Evolutionary conservation across 2,888 invertebrate species (phyloP).

Genomic region (Noctua pronuba): DNA sequence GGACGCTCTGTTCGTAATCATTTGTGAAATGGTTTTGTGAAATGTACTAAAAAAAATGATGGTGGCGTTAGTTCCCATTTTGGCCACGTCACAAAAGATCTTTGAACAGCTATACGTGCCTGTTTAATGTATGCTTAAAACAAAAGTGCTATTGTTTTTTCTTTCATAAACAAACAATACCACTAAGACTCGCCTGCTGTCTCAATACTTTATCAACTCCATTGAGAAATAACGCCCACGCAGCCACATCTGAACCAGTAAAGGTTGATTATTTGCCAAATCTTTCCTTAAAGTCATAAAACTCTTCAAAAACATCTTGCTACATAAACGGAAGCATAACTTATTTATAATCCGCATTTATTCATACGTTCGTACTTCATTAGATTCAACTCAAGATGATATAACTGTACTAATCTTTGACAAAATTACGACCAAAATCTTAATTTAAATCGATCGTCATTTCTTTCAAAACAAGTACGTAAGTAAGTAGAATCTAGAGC

Average conservation of each 20-base stretch:
- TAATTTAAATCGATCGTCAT: not conserved
- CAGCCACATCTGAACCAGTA: not conserved
- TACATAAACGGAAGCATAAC: slow-evolving; percentile 8
- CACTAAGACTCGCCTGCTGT: too few relatives aligned
- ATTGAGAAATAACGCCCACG: not conserved
- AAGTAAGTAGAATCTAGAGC: slow-evolving; percentile 32
- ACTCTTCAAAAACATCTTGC: slow-evolving; percentile 13
- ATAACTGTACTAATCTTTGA: slow-evolving; percentile 15
- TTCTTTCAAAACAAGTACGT: slow-evolving; percentile 7
- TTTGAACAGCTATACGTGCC: not conserved
- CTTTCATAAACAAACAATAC: slow-evolving; percentile 17
- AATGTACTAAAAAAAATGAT: not conserved
- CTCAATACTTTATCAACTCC: not conserved
- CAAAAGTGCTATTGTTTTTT: slow-evolving; percentile 26
- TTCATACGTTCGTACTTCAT: not conserved
- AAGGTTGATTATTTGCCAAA: not conserved
- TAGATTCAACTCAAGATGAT: slow-evolving; percentile 15
- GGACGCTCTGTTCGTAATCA: not conserved
- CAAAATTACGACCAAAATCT: not conserved
- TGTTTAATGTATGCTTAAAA: not conserved
- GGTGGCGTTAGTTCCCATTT: not conserved
- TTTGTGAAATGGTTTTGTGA: not conserved
- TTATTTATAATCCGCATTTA: slow-evolving; percentile 3
- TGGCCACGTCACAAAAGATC: not conserved
- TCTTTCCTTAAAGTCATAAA: not conserved